These are phyloP conservation scores for Macrocentrus cingulum DNA, from an alignment of 1,140 invertebrate species.

Conservation along the genomic window DNA sequence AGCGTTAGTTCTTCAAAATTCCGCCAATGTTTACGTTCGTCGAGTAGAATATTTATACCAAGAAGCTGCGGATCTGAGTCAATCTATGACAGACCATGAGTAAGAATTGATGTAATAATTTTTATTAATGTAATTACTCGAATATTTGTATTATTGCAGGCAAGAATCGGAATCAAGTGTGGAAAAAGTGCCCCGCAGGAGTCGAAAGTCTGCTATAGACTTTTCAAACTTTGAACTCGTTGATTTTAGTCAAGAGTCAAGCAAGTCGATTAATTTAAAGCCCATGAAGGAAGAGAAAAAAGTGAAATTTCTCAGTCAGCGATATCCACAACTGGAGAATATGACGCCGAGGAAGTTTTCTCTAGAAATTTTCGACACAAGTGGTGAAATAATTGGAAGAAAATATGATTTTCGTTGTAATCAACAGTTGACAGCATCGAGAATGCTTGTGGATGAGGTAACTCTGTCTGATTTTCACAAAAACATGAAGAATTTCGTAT, in stretches of 20 bases:
- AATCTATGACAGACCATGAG: conserved; percentile 36
- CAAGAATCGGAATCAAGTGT: conserved; percentile 2
- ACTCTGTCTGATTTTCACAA: conserved; percentile 32
- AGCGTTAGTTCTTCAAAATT: conserved; percentile 50
- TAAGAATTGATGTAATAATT: conserved; percentile 24
- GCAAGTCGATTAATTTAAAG: conserved; percentile 46
- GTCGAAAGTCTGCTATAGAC: conserved; percentile 30
- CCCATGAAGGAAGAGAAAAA: conserved; percentile 30
- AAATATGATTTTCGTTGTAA: conserved; percentile 54
- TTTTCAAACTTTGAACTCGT: conserved; percentile 43
- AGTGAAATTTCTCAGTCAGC: conserved; percentile 42
- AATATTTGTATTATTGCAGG: conserved; percentile 14
- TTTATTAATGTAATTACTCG: conserved; percentile 3
- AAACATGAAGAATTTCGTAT: not conserved
- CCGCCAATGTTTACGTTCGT: conserved; percentile 44
- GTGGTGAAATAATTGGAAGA: conserved; percentile 48
- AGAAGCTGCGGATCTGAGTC: conserved; percentile 34
- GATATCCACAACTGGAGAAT: conserved; percentile 50
- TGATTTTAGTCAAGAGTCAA: conserved; percentile 36
- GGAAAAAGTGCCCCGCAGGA: conserved; percentile 28
- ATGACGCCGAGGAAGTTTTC: conserved; percentile 24
- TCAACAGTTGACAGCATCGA: conserved; percentile 37
- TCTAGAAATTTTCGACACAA: conserved; percentile 40
- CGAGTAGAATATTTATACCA: conserved; percentile 44
- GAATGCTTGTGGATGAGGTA: conserved; percentile 43